Evolutionary conservation across 2,888 invertebrate species (phyloP), one percentile per base, ranked within the genome.

Genomic region (Epinotia demarniana): DNA sequence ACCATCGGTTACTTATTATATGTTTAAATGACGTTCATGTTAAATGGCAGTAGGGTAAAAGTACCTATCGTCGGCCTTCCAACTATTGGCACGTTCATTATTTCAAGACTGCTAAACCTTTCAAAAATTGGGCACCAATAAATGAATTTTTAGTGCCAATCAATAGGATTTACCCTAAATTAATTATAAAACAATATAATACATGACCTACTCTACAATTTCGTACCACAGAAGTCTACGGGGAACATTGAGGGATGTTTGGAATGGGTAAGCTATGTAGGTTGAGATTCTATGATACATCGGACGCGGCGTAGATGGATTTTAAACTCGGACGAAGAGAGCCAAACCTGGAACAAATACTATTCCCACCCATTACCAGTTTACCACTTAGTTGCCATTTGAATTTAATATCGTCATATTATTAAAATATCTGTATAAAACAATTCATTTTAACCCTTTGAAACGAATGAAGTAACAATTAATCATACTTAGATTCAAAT

Each of bases 241-340:
- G 12, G 1, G 11, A 39, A 62, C 33, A 39, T 39, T 11, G 33
- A 18, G 63, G 63, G 49, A 33, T 61, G 60, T 74, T 58, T 63
- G 75, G 71, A 74, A 77, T 61, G 60, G 77, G 76, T 67, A 64
- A 43, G 27, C 61, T 53, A 73, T 74, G 76, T 74, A 77, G 71
- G 70, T 80, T 80, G 89, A 90, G 88, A 89, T 89, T 89, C 89
- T 85, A 84, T 84, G 78, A 83, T 80, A 85, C 83, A 85, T 84
- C 83, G 82, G 86, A 82, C 83, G 80, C 81, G 82, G 83, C 83
- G 82, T 13, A 27, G 16, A 16, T 86, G 90, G 92, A 92, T 92
- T n/a, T 8, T n/a, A n/a, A 91, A 92, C 92, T 89, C 83, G 90
- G 90, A 91, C 90, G 83, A 83, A 82, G 81, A 53, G 53, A 53